Conservation (phyloP, 1,140 invertebrate species). For the Ceratoteleas bidentatus region DNA sequence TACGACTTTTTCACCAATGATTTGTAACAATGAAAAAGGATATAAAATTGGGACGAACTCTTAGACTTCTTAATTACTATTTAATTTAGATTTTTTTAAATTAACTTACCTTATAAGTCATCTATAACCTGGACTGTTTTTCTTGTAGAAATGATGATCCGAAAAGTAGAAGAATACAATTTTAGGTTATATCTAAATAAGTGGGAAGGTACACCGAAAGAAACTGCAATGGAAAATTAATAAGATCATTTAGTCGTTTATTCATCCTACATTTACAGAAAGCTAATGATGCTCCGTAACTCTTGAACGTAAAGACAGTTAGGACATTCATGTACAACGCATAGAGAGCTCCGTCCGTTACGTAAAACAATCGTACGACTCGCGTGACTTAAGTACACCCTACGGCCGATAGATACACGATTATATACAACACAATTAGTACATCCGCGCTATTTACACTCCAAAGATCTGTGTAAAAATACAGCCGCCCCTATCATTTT, state of each 20-base stretch:
- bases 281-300: constrained; percentile 56
- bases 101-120: too few relatives aligned
- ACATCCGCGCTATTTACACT: constrained; percentile 77
- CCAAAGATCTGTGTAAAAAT: constrained; percentile 81
- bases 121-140: too few relatives aligned
- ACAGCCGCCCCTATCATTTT: constrained; percentile 74
- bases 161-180: too few relatives aligned
- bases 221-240: too few relatives aligned
- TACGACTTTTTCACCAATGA: too few relatives aligned
- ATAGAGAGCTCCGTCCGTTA: constrained; percentile 47
- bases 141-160: too few relatives aligned
- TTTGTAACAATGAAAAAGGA: too few relatives aligned
- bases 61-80: too few relatives aligned
- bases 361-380: constrained; percentile 48
- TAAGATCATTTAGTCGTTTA: constrained; percentile 61
- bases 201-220: too few relatives aligned
- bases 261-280: constrained; percentile 67
- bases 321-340: constrained; percentile 61
- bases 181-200: too few relatives aligned
- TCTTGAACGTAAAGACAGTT: constrained; percentile 59
- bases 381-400: constrained; percentile 58
- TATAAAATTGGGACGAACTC: too few relatives aligned
- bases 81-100: too few relatives aligned
- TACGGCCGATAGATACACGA: constrained; percentile 76
- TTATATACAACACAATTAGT: constrained; percentile 76